phyloP scores from a whole-genome alignment of 2,888 invertebrate species.

The Elysia crispata region DNA sequence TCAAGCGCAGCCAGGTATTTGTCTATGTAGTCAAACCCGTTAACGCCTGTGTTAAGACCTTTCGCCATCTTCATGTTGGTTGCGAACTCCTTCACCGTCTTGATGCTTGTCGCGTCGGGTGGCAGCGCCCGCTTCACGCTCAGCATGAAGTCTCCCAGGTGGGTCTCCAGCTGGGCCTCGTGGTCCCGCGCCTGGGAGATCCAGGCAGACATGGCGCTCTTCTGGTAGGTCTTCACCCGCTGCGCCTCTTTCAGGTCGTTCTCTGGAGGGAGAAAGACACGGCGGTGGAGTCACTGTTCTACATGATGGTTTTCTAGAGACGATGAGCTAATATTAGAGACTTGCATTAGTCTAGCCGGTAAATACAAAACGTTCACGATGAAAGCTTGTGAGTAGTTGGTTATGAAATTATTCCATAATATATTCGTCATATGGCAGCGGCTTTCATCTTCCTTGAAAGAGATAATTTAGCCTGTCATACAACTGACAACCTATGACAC shows the following conservation, averaged over 20 bases:
- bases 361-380: too few species aligned
- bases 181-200: constrained; percentile 60
- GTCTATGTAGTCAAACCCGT: constrained; percentile 56
- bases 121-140: constrained; percentile 62
- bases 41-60: constrained; percentile 49
- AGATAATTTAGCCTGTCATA: too few species aligned
- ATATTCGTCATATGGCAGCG: too few species aligned
- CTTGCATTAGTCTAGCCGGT: too few species aligned
- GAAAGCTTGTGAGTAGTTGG: too few species aligned
- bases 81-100: constrained; percentile 61
- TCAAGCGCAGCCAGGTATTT: constrained; percentile 57
- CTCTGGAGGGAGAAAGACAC: constrained; percentile 48
- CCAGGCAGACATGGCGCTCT: constrained; percentile 52
- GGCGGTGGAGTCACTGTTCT: too few species aligned
- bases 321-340: too few species aligned
- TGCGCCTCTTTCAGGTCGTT: constrained; percentile 59
- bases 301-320: too few species aligned
- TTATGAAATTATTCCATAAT: too few species aligned
- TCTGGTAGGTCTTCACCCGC: constrained; percentile 57
- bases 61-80: constrained; percentile 58
- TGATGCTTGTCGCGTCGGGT: constrained; percentile 51
- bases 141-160: constrained; percentile 64
- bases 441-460: too few species aligned
- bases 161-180: constrained; percentile 63
- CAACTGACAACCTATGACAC: too few species aligned